Conservation (phyloP, 2,797 vertebrate species). For the Arnoldichthys spilopterus region DNA sequence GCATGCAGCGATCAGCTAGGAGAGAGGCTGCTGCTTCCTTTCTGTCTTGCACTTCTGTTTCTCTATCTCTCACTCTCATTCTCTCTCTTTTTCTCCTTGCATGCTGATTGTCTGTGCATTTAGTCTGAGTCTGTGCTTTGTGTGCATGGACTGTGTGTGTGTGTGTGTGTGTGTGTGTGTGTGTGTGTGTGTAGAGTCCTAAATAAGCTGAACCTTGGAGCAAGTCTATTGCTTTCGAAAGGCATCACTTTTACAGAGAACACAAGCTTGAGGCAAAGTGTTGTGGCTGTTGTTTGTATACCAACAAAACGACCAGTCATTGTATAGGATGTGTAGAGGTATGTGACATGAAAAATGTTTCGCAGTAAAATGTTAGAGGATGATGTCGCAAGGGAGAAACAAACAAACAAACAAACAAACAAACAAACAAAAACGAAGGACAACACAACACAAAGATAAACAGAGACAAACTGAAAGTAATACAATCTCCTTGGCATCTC, state of each 20-base stretch:
- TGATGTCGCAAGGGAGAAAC: slow-evolving; percentile 48
- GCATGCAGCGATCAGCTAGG: neutral
- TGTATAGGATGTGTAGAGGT: slow-evolving; percentile 52
- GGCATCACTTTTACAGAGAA: slow-evolving; percentile 75
- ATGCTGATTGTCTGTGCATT: slow-evolving; percentile 74
- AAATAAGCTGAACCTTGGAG: slow-evolving; percentile 75
- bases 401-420: slow-evolving; percentile 41
- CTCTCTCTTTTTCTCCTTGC: slow-evolving; percentile 25
- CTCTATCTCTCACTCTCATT: slow-evolving; percentile 15
- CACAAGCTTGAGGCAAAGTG: slow-evolving; percentile 69
- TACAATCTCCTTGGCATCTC: slow-evolving; percentile 51
- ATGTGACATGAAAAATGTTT: slow-evolving; percentile 57
- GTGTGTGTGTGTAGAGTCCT: slow-evolving; percentile 73
- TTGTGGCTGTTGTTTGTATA: slow-evolving; percentile 51
- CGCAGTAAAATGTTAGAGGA: slow-evolving; percentile 61
- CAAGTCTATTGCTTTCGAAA: slow-evolving; percentile 81
- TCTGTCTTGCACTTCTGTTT: neutral
- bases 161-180: slow-evolving; percentile 61
- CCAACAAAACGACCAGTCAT: slow-evolving; percentile 61
- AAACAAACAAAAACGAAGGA: slow-evolving; percentile 5
- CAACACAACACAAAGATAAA: slow-evolving; percentile 35
- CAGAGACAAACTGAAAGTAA: slow-evolving; percentile 40
- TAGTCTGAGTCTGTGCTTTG: slow-evolving; percentile 71
- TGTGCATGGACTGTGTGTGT: slow-evolving; percentile 65
- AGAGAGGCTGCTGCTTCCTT: neutral